These are phyloP conservation scores for Excalfactoria chinensis DNA, from an alignment of 2,113 vertebrate species.

Conservation along the genomic window DNA sequence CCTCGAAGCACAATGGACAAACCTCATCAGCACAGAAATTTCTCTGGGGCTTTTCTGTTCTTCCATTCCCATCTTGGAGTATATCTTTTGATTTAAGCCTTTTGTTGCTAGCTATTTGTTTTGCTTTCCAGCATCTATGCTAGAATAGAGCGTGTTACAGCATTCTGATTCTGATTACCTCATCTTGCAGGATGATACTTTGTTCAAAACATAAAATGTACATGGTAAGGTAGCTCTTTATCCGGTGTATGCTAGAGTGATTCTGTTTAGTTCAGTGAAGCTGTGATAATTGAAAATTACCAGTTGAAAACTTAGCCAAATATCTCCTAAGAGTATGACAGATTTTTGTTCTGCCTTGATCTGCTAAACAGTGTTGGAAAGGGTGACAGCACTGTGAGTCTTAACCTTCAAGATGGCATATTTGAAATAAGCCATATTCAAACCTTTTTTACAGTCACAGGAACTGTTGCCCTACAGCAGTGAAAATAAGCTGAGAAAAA, in stretches of 20 bases:
- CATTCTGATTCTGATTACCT: not conserved
- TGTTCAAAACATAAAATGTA: not conserved
- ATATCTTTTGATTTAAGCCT: not conserved
- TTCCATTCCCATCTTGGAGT: not conserved
- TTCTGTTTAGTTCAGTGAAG: not conserved
- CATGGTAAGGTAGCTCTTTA: not conserved
- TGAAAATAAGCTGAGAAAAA: slow-evolving; percentile 53
- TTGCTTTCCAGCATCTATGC: not conserved
- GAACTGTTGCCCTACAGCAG: slow-evolving; percentile 50
- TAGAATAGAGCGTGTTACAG: not conserved
- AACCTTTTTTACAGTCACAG: slow-evolving; percentile 52
- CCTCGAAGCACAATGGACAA: not conserved
- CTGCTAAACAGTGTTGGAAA: not conserved
- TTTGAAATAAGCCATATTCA: slow-evolving; percentile 65
- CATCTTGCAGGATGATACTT: not conserved
- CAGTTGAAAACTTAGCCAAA: not conserved
- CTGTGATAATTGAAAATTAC: not conserved
- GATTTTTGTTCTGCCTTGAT: slow-evolving; percentile 31
- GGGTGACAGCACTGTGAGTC: slow-evolving; percentile 29
- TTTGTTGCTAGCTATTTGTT: not conserved
- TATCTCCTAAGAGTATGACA: not conserved
- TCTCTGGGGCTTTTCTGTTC: not conserved
- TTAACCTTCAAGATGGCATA: slow-evolving; percentile 61
- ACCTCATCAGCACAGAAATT: not conserved
- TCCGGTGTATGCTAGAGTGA: not conserved